Conservation (phyloP, 2,113 vertebrate species). For the Macquaria australasica region DNA sequence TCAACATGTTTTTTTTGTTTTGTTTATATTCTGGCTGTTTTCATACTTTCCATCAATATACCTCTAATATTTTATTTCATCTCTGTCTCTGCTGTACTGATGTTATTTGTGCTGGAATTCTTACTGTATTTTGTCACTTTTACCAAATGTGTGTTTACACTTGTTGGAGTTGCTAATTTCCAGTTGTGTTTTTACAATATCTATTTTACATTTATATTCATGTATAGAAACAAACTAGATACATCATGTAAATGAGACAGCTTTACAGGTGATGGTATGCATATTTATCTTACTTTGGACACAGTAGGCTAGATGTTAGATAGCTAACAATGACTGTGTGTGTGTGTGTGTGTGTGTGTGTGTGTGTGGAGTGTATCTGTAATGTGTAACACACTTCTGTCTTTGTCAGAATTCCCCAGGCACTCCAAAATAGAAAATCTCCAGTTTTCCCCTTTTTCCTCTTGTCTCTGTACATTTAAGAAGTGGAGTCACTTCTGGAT, state of each 20-base stretch:
- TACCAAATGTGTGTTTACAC: background rate
- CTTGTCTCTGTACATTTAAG: too few relatives aligned
- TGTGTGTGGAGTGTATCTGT: too few relatives aligned
- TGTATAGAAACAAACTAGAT: background rate
- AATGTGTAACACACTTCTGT: too few relatives aligned
- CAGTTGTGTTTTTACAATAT: background rate
- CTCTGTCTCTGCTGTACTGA: background rate
- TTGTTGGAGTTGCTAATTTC: background rate
- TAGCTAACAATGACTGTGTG: too few relatives aligned
- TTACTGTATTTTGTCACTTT: background rate
- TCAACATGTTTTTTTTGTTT: slow-evolving; percentile 18
- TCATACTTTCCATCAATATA: slow-evolving; percentile 15
- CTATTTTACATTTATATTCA: background rate
- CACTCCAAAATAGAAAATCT: too few relatives aligned
- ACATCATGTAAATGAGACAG: background rate
- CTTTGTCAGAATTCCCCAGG: too few relatives aligned
- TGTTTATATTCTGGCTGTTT: slow-evolving; percentile 18
- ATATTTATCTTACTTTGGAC: too few relatives aligned
- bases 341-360: too few relatives aligned
- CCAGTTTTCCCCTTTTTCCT: too few relatives aligned
- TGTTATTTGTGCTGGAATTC: background rate
- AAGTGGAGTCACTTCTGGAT: too few relatives aligned
- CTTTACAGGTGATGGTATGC: background rate
- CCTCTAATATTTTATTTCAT: background rate
- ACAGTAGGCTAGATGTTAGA: too few relatives aligned